These are phyloP conservation scores for Sphinx pinastri DNA, from an alignment of 2,888 invertebrate genomes.

Conservation along the genomic window DNA sequence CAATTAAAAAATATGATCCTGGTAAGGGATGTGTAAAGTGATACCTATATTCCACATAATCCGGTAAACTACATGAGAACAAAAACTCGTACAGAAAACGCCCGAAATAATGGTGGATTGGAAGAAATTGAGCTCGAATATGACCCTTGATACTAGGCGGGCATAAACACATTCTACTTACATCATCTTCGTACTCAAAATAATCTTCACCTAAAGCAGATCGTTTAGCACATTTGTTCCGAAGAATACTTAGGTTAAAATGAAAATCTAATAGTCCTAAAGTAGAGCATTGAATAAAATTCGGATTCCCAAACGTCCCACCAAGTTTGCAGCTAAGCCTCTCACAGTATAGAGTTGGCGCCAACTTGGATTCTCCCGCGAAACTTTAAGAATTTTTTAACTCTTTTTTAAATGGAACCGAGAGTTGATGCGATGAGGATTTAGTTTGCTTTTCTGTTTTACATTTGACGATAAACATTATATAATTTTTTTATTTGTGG, in stretches of 20 bases:
- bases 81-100: too few relatives aligned
- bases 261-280: constrained; percentile 49
- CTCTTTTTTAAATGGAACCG: constrained; percentile 64
- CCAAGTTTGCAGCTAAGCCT: constrained; percentile 63
- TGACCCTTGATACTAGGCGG: too few relatives aligned
- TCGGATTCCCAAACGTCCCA: constrained; percentile 52
- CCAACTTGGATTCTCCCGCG: constrained; percentile 54
- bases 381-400: constrained; percentile 66
- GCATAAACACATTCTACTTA: too few relatives aligned
- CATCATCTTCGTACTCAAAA: not conserved
- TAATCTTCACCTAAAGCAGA: not conserved
- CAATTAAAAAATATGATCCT: too few relatives aligned
- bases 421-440: constrained; percentile 49
- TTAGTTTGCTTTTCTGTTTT: constrained; percentile 38
- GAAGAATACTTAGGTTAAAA: constrained; percentile 4
- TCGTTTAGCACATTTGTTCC: not conserved
- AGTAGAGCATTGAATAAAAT: constrained; percentile 64
- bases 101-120: too few relatives aligned
- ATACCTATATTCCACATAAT: too few relatives aligned
- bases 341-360: constrained; percentile 54
- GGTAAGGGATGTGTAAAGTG: too few relatives aligned
- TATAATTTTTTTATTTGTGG: not conserved
- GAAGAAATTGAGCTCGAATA: too few relatives aligned
- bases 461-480: not conserved
- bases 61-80: too few relatives aligned